Evolutionary conservation across 2,797 vertebrate genomes (phyloP), one percentile per base, ranked within the genome.

Genomic region (Cyclopterus lumpus): DNA sequence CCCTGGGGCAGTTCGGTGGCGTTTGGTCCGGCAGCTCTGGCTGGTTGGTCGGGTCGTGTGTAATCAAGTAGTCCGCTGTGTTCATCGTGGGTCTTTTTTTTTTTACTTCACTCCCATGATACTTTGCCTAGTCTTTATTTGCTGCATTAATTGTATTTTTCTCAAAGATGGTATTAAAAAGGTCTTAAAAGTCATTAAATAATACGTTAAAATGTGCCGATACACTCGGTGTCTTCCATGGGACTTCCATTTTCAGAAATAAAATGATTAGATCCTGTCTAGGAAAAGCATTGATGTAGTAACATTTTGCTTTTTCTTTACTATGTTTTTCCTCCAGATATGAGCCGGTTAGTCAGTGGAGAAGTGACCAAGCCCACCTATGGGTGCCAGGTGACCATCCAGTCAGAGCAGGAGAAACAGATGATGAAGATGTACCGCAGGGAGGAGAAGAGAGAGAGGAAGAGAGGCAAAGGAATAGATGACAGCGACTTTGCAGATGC

Each of bases 351-450:
- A 87, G 88, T 91, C 70, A 77, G 91, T 53, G 93, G 93, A 14
- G 97, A 99, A 83, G 95, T 91, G 75, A 93, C 91, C 73, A 77
- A 92, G 82, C 97, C 97, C 16, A 93, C 90, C 83, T 98, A 94
- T 36, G 96, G 96, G 44, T 99, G 97, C 91, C 98, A 99, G 96
- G 97, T 99, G 84, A 98, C 95, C 89, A 97, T 99, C 93, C 97
- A 97, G 9, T 99, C 98, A 58, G 97, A 99, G 92, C 97, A 98
- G 91, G 98, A 99, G 92, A 97, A 94, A 65, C 95, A 96, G 88
- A 93, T 99, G 95, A 93, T 98, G 93, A 99, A 97, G 91, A 93
- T 96, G 1, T 96, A 94, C 92, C 97, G 97, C 36, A 94, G 97
- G 61, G 97, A 98, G 90, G 98, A 97, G 93, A 99, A 97, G 91